phyloP scores from a whole-genome alignment of 1,140 invertebrate genomes.

The Oncopodura yosiiana region DNA sequence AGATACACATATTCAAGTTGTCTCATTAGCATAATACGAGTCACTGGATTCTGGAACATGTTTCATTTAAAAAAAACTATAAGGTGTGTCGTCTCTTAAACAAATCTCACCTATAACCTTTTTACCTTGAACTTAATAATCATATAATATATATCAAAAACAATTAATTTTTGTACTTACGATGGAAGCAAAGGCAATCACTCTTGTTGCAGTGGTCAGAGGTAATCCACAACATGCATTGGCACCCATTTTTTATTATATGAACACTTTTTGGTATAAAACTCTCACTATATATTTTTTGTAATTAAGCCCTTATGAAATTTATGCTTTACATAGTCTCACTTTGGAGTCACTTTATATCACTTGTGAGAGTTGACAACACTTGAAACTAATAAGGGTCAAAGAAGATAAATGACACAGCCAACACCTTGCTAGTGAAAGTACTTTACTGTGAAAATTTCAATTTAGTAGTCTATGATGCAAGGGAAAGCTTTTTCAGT shows the following conservation, averaged over 20 bases:
- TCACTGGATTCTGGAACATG: too few species aligned
- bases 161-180: conserved; percentile 5
- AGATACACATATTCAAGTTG: too few species aligned
- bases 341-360: neutral
- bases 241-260: neutral
- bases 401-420: neutral
- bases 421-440: too few species aligned
- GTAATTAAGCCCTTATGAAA: neutral
- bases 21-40: too few species aligned
- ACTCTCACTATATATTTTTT: neutral
- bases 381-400: neutral
- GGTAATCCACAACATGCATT: conserved; percentile 9
- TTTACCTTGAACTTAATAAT: too few species aligned
- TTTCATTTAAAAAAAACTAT: too few species aligned
- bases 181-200: conserved; percentile 9
- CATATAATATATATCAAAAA: neutral
- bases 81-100: too few species aligned
- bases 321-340: neutral
- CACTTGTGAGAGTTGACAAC: neutral
- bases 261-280: neutral
- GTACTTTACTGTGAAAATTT: too few species aligned
- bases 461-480: too few species aligned
- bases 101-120: too few species aligned
- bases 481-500: too few species aligned
- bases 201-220: neutral